Base-by-base conservation (phyloP, 2,113 vertebrate genomes). In the Microcebus jonahi region DNA sequence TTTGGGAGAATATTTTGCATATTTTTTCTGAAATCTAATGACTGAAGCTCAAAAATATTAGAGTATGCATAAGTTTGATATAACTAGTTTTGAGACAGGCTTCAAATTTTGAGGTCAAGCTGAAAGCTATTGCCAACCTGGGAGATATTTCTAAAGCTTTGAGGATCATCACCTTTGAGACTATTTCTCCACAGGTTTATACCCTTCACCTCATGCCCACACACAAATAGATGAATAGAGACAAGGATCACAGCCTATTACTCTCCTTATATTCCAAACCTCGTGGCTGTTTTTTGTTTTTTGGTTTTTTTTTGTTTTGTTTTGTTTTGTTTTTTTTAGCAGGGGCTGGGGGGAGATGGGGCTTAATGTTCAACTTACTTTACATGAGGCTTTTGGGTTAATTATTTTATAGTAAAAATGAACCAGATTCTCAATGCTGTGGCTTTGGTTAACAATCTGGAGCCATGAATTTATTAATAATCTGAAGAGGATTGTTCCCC, bases 1-100 rank as follows among this genome's bases (percentile, higher is more conserved):
- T 98, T 98, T 95, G 87, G 39, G 94, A 94, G 81, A 97, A n/a
- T 96, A 79, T 90, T 98, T 98, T 98, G 97, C 96, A 98, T 98
- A 90, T 96, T 36, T 89, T 98, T 98, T 97, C 91, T 53, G 93
- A 98, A 97, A 97, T 96, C 84, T 93, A 84, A 97, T 95, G 87
- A 97, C 11, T 97, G 92, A 92, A 97, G 48, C 45, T 96, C 75
- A 97, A 94, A 98, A 98, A 87, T 75, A 5, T 90, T 92, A 36
- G 9, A 90, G 50, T 20, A 3, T 96, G 39, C 50, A 11, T 65
- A 45, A 83, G 59, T 68, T 68, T 94, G 65, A 87, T 96, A 91
- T 76, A 23, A 57, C 25, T 29, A n/a, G 27, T 55, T 90, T 27
- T 81, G 89, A 84, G 2, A 70, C 48, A 61, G 45, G 42, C 55